Conservation (phyloP, 2,888 invertebrate species). For the Noctuana brunneofusca region DNA sequence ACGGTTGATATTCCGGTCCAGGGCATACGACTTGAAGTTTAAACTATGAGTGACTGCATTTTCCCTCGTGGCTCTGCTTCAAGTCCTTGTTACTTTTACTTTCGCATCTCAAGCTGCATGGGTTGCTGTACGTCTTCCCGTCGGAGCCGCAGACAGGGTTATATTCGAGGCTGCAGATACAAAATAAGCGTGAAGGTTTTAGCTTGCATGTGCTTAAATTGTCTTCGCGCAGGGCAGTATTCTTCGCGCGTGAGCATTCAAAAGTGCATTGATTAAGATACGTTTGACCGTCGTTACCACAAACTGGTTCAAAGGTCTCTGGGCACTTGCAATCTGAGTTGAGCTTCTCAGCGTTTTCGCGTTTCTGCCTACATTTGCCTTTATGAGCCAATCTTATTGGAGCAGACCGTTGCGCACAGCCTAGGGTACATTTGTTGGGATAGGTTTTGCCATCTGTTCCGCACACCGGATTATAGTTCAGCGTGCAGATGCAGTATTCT, state of each 20-base stretch:
- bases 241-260: too few species aligned
- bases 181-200: too few species aligned
- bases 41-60: too few species aligned
- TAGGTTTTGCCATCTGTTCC: conserved; percentile 37
- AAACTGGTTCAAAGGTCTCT: not conserved
- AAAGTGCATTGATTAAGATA: too few species aligned
- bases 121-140: conserved; percentile 12
- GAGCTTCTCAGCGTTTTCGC: too few species aligned
- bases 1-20: too few species aligned
- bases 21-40: too few species aligned
- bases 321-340: conserved; percentile 17
- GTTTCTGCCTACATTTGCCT: conserved; percentile 4
- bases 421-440: conserved; percentile 44
- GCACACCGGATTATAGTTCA: not conserved
- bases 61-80: not conserved
- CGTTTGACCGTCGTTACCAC: not conserved
- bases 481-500: not conserved
- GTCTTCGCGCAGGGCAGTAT: too few species aligned
- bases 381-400: conserved; percentile 16
- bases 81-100: not conserved
- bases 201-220: too few species aligned
- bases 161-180: not conserved
- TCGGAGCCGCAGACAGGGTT: conserved; percentile 13
- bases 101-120: conserved; percentile 9
- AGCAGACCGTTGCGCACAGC: conserved; percentile 38